These are phyloP conservation scores for Opisthocomus hoazin DNA, from an alignment of 2,113 vertebrate species.

Conservation along the genomic window DNA sequence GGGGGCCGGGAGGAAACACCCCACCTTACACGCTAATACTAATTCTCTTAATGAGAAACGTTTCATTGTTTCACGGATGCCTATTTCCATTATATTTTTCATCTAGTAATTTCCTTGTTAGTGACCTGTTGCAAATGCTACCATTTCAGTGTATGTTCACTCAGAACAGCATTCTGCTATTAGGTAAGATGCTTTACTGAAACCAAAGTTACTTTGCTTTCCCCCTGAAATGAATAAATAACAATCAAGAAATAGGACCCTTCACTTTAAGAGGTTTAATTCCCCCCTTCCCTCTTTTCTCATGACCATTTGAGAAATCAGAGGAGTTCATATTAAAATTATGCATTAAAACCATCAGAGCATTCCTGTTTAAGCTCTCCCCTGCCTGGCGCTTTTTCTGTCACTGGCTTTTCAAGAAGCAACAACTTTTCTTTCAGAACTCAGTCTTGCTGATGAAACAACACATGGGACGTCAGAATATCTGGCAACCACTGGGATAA, in stretches of 20 bases:
- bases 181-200: background rate
- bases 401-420: background rate
- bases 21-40: background rate
- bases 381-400: background rate
- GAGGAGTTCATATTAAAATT: background rate
- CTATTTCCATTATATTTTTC: background rate
- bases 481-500: background rate
- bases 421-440: background rate
- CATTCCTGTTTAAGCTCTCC: background rate
- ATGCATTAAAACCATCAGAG: background rate
- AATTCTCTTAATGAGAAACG: background rate
- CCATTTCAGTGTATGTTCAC: rapidly evolving
- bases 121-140: background rate
- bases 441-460: background rate
- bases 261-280: background rate
- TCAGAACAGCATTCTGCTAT: background rate
- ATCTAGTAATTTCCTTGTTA: background rate
- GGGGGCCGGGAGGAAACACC: background rate
- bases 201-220: background rate
- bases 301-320: background rate
- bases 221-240: background rate
- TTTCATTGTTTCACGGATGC: background rate
- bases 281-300: background rate
- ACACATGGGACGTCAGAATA: background rate
- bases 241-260: background rate